Conservation (phyloP, 2,797 vertebrate species). For the Hyperoplus immaculatus region DNA sequence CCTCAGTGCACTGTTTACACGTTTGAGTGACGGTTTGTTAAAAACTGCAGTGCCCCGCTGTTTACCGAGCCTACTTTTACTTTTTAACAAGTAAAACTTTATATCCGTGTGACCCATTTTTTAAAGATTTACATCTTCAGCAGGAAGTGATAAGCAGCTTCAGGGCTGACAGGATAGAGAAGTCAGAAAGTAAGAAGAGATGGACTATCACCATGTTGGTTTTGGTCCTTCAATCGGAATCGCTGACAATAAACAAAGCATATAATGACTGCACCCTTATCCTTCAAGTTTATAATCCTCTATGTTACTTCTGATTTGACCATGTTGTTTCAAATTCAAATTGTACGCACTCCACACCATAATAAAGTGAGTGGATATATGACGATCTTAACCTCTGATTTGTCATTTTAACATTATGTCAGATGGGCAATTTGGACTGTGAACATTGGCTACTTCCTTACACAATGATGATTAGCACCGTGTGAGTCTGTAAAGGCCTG, state of each 20-base stretch:
- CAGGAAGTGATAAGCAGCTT: neutral
- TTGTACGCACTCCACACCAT: neutral
- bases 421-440: too few relatives aligned
- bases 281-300: neutral
- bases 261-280: neutral
- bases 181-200: neutral
- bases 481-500: neutral
- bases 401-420: neutral
- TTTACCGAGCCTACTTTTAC: neutral
- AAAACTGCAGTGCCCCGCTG: neutral
- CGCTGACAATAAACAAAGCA: neutral
- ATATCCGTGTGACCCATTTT: neutral
- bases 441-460: neutral
- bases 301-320: neutral
- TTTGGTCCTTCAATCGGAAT: neutral
- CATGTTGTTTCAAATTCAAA: neutral
- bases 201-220: neutral
- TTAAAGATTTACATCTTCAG: neutral
- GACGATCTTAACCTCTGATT: neutral
- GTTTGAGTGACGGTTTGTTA: neutral
- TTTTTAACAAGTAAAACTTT: neutral
- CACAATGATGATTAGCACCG: neutral
- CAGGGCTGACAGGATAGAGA: neutral
- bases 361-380: neutral
- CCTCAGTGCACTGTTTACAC: neutral